Conservation (phyloP, 2,888 invertebrate genomes). For the Oscheius sp. region DNA sequence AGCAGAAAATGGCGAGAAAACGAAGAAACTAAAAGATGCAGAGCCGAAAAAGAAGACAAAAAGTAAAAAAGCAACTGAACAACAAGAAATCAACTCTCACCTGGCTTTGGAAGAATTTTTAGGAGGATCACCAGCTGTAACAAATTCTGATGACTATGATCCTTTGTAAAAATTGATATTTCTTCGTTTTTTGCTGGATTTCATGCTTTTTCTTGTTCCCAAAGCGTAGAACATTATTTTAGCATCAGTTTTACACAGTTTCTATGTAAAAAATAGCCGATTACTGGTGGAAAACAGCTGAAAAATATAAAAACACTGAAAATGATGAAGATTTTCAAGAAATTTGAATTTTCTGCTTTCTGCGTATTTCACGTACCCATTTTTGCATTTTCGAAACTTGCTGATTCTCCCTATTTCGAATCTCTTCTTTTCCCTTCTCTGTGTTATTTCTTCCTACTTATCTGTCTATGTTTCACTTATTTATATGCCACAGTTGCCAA, state of each 20-base stretch:
- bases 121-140: conserved; percentile 7
- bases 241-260: too few species aligned
- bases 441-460: not conserved
- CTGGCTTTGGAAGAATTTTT: conserved; percentile 36
- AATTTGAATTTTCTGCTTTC: too few species aligned
- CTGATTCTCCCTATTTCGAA: not conserved
- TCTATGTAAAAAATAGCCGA: too few species aligned
- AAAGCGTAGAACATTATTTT: too few species aligned
- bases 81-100: not conserved
- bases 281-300: too few species aligned
- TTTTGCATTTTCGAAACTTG: not conserved
- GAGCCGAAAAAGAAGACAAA: conserved; percentile 31
- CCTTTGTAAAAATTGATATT: conserved; percentile 12
- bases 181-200: too few species aligned
- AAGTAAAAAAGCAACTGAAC: not conserved
- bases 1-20: not conserved
- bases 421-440: not conserved
- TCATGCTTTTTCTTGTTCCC: too few species aligned
- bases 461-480: not conserved
- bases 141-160: conserved; percentile 22
- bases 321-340: too few species aligned
- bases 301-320: not conserved
- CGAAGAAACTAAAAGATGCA: conserved; percentile 23
- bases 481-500: too few species aligned
- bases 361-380: not conserved